Evolutionary conservation across 2,113 vertebrate species (phyloP).

Genomic region (Ciconia maguari): DNA sequence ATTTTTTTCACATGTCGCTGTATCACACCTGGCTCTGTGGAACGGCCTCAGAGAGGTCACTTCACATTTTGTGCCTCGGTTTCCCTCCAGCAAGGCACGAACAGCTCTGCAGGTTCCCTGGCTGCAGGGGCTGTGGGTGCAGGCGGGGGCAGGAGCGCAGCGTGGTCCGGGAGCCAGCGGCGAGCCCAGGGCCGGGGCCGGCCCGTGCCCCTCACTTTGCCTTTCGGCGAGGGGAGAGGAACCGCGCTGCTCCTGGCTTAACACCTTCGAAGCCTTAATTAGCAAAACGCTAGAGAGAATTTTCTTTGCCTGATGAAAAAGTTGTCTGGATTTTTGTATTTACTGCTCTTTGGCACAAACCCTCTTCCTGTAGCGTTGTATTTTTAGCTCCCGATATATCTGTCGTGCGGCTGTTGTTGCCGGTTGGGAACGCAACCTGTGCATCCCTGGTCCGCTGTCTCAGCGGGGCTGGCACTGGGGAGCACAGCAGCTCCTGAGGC

Average conservation of each 20-base stretch:
- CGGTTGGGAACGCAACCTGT: not conserved
- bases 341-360: conserved; percentile 4
- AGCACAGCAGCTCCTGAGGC: not conserved
- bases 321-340: conserved; percentile 36
- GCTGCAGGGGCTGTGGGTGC: rapidly evolving
- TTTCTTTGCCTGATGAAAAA: conserved; percentile 37
- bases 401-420: not conserved
- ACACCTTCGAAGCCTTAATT: not conserved
- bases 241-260: not conserved
- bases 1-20: not conserved
- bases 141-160: not conserved
- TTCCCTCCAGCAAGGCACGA: rapidly evolving
- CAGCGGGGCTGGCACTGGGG: not conserved
- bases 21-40: rapidly evolving
- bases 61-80: rapidly evolving
- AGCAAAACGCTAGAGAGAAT: not conserved
- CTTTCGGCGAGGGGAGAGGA: too few species aligned
- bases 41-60: not conserved
- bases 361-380: not conserved
- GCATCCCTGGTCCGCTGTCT: too few species aligned
- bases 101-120: not conserved
- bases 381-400: not conserved
- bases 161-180: not conserved
- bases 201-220: not conserved
- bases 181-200: not conserved